A percentile compares a stretch with the other conserved stretches of the same genome.
phyloP scores from a whole-genome alignment of 2,113 vertebrate species.

The Mustela nigripes region DNA sequence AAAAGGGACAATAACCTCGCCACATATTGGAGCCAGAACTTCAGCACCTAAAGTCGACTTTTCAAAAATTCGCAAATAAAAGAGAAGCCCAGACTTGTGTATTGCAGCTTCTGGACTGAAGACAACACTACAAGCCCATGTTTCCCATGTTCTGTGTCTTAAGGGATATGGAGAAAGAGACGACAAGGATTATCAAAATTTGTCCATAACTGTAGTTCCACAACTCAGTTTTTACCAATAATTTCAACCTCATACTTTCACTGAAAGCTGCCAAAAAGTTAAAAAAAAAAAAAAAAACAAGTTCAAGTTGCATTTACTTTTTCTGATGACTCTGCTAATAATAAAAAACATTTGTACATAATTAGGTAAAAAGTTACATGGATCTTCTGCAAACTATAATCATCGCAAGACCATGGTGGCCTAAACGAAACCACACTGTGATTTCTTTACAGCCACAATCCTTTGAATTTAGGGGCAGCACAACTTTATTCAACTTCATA shows the following conservation, averaged over 20 bases:
- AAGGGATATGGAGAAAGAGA: neutral
- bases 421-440: neutral
- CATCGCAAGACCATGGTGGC: neutral
- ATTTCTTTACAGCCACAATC: neutral
- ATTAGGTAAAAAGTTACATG: neutral
- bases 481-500: neutral
- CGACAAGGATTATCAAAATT: neutral
- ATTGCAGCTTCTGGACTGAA: neutral
- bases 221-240: constrained; percentile 48
- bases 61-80: neutral
- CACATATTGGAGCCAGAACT: neutral
- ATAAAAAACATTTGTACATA: neutral
- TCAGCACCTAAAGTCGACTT: neutral
- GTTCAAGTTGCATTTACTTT: constrained; percentile 52
- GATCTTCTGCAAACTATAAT: neutral
- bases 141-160: neutral
- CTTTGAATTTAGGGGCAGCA: neutral
- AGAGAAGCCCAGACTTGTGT: constrained; percentile 42
- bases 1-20: neutral
- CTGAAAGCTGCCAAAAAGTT: neutral
- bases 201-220: neutral
- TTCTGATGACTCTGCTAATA: neutral
- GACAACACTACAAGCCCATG: constrained; percentile 15
- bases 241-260: constrained; percentile 38
- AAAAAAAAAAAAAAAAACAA: neutral